Conservation (phyloP, 2,888 invertebrate species). For the Ectobius pallidus region DNA sequence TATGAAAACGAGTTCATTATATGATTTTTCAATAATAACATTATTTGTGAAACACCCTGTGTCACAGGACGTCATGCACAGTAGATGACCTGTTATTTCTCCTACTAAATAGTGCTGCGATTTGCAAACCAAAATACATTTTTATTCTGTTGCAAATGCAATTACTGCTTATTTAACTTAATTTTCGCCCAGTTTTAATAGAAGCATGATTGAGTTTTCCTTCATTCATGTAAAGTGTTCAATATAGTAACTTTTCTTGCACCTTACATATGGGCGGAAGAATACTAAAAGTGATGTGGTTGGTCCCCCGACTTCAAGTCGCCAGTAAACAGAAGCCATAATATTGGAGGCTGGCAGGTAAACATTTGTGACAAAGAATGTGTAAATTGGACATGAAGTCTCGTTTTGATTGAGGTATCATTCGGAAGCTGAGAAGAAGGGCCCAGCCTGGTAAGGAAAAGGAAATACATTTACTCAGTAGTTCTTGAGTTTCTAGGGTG, state of each 20-base stretch:
- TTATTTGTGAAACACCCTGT: slow-evolving; percentile 22
- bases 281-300: slow-evolving; percentile 25
- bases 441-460: background rate
- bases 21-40: slow-evolving; percentile 22
- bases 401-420: background rate
- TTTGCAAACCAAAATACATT: too few relatives aligned
- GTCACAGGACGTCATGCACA: slow-evolving; percentile 10
- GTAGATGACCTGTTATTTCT: slow-evolving; percentile 7
- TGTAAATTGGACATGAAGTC: background rate
- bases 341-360: slow-evolving; percentile 41
- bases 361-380: slow-evolving; percentile 41
- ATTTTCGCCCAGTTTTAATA: too few relatives aligned
- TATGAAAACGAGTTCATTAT: too few relatives aligned
- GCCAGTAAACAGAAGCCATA: slow-evolving; percentile 47
- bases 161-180: too few relatives aligned
- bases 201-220: too few relatives aligned
- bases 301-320: slow-evolving; percentile 46
- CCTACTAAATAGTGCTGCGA: background rate
- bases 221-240: too few relatives aligned
- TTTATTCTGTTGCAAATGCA: too few relatives aligned
- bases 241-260: background rate
- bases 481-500: background rate
- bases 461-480: too few relatives aligned
- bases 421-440: background rate
- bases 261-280: slow-evolving; percentile 31